These are phyloP conservation scores for Dromiciops gliroides DNA, from an alignment of 2,113 vertebrate genomes.

Conservation along the genomic window DNA sequence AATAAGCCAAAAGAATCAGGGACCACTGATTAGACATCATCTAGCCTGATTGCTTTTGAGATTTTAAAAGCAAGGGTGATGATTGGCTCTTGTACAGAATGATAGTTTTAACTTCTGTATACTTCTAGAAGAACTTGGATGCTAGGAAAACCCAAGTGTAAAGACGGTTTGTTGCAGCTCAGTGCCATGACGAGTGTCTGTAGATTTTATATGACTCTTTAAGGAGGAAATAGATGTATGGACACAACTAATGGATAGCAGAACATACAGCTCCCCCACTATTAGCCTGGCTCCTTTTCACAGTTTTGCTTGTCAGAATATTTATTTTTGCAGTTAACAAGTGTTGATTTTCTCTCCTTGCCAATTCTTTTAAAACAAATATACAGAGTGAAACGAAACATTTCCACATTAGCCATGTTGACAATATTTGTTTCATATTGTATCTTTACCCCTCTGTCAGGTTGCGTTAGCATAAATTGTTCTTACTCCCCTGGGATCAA, in stretches of 20 bases:
- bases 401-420: neutral
- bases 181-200: neutral
- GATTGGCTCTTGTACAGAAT: neutral
- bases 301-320: neutral
- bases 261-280: neutral
- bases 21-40: neutral
- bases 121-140: neutral
- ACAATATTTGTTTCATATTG: neutral
- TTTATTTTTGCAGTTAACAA: neutral
- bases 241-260: neutral
- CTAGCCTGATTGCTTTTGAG: neutral
- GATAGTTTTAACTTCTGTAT: neutral
- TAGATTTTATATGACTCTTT: neutral
- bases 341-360: neutral
- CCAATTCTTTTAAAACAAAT: neutral
- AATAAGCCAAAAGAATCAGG: neutral
- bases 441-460: neutral
- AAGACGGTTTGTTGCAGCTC: neutral
- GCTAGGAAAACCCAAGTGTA: neutral
- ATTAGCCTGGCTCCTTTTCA: neutral
- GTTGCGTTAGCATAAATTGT: neutral
- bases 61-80: neutral
- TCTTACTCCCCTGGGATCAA: neutral
- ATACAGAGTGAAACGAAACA: neutral
- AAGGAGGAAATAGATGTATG: neutral